Evolutionary conservation across 2,797 vertebrate species (phyloP), one percentile per base, ranked within the genome.

Genomic region (Tokudaia muenninki): DNA sequence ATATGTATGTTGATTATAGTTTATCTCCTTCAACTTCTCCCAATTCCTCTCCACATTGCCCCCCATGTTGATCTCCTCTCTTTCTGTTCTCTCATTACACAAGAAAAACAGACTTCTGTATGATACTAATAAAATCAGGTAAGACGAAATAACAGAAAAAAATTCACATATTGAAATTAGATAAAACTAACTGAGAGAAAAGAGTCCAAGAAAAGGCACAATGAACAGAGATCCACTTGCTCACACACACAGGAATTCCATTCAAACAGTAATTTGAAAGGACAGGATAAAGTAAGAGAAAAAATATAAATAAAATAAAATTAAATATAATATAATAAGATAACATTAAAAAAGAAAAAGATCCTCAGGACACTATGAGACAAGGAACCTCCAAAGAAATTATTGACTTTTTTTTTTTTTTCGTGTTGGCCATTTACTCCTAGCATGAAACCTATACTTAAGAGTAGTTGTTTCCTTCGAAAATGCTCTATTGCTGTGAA

Each of bases 11-110:
- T 44, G 12, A 41, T 82, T 26, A 44, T 7, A 44, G 6, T 31
- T 61, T 63, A 7, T 26, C 13, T 29, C 14, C 57, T 24, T 29
- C 37, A 26, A 8, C n/a, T 17, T 26, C 7, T 61, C 37, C n/a
- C 1, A 17, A 8, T 3, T 41, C n/a, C 7, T 61, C 4, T 4
- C 1, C 1, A 5, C 1, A n/a, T 59, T 24, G 12, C 55, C 13
- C 31, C 37, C 37, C 14, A 83, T 59, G 17, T 24, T 41, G 6
- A 59, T 44, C 8, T 4, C 16, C 2, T 41, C 6, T 3, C 8
- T 44, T 44, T 63, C 24, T 61, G 14, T 83, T 63, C 24, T 61
- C n/a, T 83, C 37, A 29, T 83, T 83, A 83, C 24, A 63, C 24
- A 63, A 63, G 44, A 61, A 7, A 29, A 61, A 41, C 3, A 82